Base-by-base conservation (phyloP, 2,888 invertebrate species). In the Nasonia oneida region DNA sequence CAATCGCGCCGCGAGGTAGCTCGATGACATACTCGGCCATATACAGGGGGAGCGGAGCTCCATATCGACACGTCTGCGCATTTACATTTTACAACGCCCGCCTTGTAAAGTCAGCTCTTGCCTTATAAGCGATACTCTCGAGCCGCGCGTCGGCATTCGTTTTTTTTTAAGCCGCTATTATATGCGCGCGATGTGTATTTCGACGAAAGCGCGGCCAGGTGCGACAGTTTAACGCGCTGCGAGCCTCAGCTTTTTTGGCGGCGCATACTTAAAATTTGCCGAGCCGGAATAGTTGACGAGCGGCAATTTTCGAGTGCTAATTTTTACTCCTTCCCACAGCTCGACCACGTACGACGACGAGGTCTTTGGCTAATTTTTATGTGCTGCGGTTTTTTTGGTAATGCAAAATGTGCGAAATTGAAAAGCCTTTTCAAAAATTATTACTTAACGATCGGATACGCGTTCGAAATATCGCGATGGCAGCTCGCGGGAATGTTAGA, bases 11-110 rank as follows among this genome's bases (percentile, higher is more conserved):
- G 53, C 71, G 29, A 23, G 67, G 12, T 29, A 61, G 18, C 37
- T 37, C 53, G 61, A 75, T 81, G 81, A 81, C 75, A 81, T 73
- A 39, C 57, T 57, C 82, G 42, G n/a, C 73, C 73, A 73, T 73
- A 37, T 75, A 76, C 33, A 67, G 14, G 50, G 73, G 81, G 47
- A 42, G 23, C 75, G 82, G 39, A 64, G 82, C 50, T 15, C 67
- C 67, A 75, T 61, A 67, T 67, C 47, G 75, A 75, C 64, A 75
- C 64, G 42, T 50, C 61, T 67, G 39, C 57, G 47, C 81, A 81
- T 85, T 85, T 81, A 64, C 84, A 81, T 85, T 81, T 85, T 81
- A 85, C 84, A 85, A 81, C 71, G 64, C 47, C 82, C 67, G 37
- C 76, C 75, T 81, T 75, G 47, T 75, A 50, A 18, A 50, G 15